Conservation (phyloP, 2,888 invertebrate genomes). For the Aporophyla lueneburgensis region DNA sequence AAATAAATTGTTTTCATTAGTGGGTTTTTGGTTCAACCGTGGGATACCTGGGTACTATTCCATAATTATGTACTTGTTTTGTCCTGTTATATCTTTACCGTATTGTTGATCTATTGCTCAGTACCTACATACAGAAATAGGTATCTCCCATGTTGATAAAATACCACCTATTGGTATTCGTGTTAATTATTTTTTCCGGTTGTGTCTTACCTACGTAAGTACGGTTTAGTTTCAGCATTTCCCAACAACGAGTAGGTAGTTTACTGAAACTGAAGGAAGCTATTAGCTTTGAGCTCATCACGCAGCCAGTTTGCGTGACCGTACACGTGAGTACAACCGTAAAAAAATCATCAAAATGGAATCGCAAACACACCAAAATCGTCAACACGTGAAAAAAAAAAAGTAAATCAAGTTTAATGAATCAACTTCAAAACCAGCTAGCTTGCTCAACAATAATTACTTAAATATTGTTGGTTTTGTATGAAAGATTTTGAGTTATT, state of each 20-base stretch:
- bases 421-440: constrained; percentile 4
- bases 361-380: background rate
- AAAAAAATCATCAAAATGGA: background rate
- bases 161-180: background rate
- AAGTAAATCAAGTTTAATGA: background rate
- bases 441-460: background rate
- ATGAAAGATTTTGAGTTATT: constrained; percentile 3
- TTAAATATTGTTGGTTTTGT: background rate
- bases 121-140: background rate
- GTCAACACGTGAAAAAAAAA: background rate
- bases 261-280: background rate
- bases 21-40: background rate
- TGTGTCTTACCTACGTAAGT: background rate
- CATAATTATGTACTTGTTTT: background rate
- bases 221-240: constrained; percentile 15
- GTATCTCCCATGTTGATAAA: constrained; percentile 2
- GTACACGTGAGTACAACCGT: constrained; percentile 6
- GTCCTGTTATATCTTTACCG: constrained; percentile 6
- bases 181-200: background rate
- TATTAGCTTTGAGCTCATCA: background rate
- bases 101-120: background rate
- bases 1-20: too few relatives aligned
- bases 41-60: background rate
- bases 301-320: background rate
- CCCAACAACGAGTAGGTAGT: background rate